phyloP scores from a whole-genome alignment of 2,797 vertebrate genomes.

The Mus spretus region DNA sequence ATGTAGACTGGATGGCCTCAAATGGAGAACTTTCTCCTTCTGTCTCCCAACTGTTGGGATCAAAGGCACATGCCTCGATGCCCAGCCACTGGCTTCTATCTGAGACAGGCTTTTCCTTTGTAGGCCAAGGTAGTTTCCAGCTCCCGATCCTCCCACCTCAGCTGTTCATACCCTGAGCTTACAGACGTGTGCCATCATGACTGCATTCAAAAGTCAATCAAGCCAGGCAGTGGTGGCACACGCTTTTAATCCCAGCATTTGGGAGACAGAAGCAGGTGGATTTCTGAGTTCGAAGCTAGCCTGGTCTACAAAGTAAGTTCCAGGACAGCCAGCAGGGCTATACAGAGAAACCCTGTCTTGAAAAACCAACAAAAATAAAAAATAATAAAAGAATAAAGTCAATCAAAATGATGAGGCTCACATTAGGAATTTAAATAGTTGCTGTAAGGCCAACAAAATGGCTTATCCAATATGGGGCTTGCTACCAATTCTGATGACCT shows the following conservation, averaged over 20 bases:
- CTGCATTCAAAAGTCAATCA: not conserved
- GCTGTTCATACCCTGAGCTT: not conserved
- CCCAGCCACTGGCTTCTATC: not conserved
- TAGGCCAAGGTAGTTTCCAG: not conserved
- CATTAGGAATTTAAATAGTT: not conserved
- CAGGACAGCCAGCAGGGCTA: too few relatives aligned
- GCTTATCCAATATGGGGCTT: not conserved
- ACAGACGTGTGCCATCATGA: not conserved
- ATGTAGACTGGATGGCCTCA: not conserved
- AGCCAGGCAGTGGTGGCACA: too few relatives aligned
- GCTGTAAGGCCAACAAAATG: not conserved
- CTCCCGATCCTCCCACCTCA: not conserved
- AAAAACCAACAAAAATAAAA: too few relatives aligned
- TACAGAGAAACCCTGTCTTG: too few relatives aligned
- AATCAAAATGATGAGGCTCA: not conserved
- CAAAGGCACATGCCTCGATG: not conserved
- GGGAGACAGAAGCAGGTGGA: too few relatives aligned
- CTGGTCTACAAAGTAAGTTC: too few relatives aligned
- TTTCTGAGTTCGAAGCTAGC: too few relatives aligned
- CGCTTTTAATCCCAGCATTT: too few relatives aligned
- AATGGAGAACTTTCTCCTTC: not conserved
- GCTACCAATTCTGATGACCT: not conserved
- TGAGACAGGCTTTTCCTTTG: not conserved
- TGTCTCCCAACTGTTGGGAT: not conserved
- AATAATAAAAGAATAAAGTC: not conserved